Base-by-base conservation (phyloP, 1,140 invertebrate species). In the Ostrea denselamellosa region DNA sequence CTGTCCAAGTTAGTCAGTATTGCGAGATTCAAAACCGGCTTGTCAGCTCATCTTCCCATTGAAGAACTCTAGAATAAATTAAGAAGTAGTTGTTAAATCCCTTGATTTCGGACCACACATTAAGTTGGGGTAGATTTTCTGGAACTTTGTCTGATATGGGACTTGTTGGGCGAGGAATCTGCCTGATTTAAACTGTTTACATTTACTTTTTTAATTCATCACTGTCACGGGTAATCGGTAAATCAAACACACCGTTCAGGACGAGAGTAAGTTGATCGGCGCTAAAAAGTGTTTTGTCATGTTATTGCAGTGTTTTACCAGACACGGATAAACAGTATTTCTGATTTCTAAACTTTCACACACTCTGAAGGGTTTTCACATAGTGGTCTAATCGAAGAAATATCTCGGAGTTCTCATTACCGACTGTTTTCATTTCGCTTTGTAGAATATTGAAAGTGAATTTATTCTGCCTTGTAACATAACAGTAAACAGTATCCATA, bases 171-270 rank as follows among this genome's bases (percentile, higher is more conserved):
- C 65, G 65, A 68, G 25, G 65, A 68, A 68, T 68, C 65, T 68
- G 65, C 65, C 65, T n/a, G 65, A n/a, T 68, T 68, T 68, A 25
- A n/a, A 25, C 22, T 68, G 65, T 68, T 68, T 68, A 68, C 65
- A 68, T 68, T 68, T 68, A 68, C 65, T 68, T 68, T 68, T 68
- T 68, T 68, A 68, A 68, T 68, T 68, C 65, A 68, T 68, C 65
- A 68, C 65, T 68, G 65, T 68, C 65, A 68, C 25, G 22, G 65
- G 17, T 68, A 68, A 68, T 68, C 65, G 65, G 65, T n/a, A 68
- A 68, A 68, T 68, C 65, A 68, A 68, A 68, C 65, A 68, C 65
- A 68, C 65, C 65, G 65, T 68, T 68, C 65, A n/a, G 65, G 65
- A 68, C 19, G 22, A 68, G 65, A 68, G 65, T 25, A 68, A 68